A percentile compares a stretch with the other conserved stretches of the same genome.
phyloP scores from a whole-genome alignment of 2,888 invertebrate species.

The Terebella lapidaria region DNA sequence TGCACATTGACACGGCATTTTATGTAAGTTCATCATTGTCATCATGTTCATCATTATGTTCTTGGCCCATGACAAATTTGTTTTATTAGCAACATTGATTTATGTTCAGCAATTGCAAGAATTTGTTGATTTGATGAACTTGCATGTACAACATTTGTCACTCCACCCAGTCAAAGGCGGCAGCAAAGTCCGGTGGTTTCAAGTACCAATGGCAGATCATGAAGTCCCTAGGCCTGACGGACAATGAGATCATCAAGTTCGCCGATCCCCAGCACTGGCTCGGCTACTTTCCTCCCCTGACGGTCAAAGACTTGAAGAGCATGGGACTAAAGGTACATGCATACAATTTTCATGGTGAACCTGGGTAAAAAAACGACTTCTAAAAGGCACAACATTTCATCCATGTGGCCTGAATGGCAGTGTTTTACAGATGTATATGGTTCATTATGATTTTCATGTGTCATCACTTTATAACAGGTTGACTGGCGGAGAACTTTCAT shows the following conservation, averaged over 20 bases:
- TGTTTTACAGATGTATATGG: neutral
- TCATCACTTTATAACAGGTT: no score
- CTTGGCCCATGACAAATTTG: no score
- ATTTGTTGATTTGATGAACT: no score
- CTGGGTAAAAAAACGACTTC: neutral
- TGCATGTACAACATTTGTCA: no score
- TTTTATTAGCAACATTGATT: no score
- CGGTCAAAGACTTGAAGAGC: conserved; percentile 76
- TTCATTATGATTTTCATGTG: no score
- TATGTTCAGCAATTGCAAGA: no score
- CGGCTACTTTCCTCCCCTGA: conserved; percentile 91
- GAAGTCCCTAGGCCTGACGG: conserved; percentile 80
- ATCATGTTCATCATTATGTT: no score
- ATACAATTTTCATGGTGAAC: conserved; percentile 6
- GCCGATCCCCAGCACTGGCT: conserved; percentile 89
- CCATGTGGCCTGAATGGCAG: neutral
- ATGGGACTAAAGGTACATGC: conserved; percentile 81
- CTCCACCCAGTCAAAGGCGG: conserved; percentile 74
- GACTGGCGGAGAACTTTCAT: conserved; percentile 99
- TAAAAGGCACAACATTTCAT: neutral
- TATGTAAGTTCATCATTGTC: no score
- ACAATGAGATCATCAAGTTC: conserved; percentile 89
- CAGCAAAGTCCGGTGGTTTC: conserved; percentile 79
- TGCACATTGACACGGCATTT: no score
- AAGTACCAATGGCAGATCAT: conserved; percentile 99